Conservation (phyloP, 2,113 vertebrate genomes). For the Anhinga anhinga region DNA sequence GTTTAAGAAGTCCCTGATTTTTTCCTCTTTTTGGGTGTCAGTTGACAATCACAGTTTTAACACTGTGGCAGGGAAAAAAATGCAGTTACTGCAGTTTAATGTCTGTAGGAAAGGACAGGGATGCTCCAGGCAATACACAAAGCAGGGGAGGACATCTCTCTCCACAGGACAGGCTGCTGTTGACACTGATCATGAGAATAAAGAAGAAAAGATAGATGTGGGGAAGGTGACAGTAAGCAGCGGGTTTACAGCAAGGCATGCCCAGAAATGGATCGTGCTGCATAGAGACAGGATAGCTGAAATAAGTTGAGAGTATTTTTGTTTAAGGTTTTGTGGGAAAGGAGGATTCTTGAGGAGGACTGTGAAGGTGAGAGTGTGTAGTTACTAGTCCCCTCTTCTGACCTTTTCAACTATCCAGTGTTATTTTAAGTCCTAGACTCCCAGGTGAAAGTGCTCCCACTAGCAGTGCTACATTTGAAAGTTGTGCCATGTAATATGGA, state of each 20-base stretch:
- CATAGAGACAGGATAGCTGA: neutral
- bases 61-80: neutral
- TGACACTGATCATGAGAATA: too few relatives aligned
- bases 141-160: neutral
- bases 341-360: neutral
- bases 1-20: neutral
- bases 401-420: neutral
- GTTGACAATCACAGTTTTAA: neutral
- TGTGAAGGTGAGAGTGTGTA: neutral
- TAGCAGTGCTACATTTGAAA: neutral
- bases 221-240: neutral
- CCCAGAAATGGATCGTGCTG: neutral
- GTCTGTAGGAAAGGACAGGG: neutral
- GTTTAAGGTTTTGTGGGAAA: neutral
- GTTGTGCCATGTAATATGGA: neutral
- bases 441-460: neutral
- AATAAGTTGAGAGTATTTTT: neutral
- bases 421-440: neutral
- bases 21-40: neutral
- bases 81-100: rapidly evolving
- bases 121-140: neutral
- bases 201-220: neutral
- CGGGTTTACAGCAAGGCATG: neutral
- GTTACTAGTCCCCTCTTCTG: neutral
- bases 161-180: neutral